Evolutionary conservation across 2,113 vertebrate species (phyloP).

Genomic region (Chaetodon trifascialis): DNA sequence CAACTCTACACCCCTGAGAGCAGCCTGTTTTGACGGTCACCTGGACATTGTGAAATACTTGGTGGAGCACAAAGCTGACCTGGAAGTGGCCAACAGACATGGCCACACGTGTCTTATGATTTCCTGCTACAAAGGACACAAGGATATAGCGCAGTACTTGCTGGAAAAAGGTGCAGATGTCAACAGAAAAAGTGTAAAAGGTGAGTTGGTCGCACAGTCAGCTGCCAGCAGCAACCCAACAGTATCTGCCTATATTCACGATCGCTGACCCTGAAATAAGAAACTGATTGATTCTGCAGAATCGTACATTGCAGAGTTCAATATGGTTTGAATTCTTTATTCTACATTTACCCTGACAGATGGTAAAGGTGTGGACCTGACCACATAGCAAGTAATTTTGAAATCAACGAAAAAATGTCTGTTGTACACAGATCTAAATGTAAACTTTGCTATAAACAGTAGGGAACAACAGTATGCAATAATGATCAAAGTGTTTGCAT

Average conservation of each 20-base stretch:
- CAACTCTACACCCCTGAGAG: slow-evolving; percentile 94
- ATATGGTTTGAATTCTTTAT: not conserved
- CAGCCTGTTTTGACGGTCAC: slow-evolving; percentile 98
- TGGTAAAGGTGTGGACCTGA: not conserved
- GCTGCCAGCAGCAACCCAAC: not conserved
- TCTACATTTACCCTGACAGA: not conserved
- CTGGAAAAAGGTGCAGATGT: slow-evolving; percentile 98
- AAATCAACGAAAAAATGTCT: no score
- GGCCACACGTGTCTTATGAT: slow-evolving; percentile 99
- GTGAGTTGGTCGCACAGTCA: slow-evolving; percentile 76
- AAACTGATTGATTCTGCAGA: not conserved
- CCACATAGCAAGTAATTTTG: no score
- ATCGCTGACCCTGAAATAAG: not conserved
- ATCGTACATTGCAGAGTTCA: not conserved
- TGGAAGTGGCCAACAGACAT: slow-evolving; percentile 98
- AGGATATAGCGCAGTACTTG: slow-evolving; percentile 96
- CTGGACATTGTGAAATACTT: slow-evolving; percentile 97
- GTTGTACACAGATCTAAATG: not conserved
- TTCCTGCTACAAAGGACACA: slow-evolving; percentile 98
- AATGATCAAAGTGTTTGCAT: not conserved
- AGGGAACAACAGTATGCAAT: not conserved
- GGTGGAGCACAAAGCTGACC: slow-evolving; percentile 96
- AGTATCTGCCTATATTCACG: not conserved
- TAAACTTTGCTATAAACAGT: not conserved
- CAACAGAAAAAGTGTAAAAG: slow-evolving; percentile 98